These are phyloP conservation scores for Heliconius ethilla DNA, from an alignment of 2,888 invertebrate genomes.

Conservation along the genomic window DNA sequence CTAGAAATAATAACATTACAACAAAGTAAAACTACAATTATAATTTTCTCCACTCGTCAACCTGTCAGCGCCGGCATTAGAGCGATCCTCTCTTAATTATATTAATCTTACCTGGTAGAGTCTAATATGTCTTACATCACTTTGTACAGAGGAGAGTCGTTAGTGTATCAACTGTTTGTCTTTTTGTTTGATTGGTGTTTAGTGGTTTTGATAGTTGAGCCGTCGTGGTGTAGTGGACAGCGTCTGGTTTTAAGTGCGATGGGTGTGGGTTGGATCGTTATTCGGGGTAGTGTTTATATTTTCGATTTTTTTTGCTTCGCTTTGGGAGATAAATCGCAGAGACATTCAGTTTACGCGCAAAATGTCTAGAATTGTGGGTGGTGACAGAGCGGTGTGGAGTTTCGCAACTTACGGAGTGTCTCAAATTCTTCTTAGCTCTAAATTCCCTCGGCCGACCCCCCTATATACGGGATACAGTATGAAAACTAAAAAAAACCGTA, in stretches of 20 bases:
- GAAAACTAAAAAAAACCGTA: neutral
- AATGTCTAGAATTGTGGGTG: neutral
- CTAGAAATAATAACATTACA: neutral
- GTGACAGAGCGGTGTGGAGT: too few species aligned
- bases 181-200: neutral
- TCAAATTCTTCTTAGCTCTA: too few species aligned
- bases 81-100: constrained; percentile 30
- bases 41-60: constrained; percentile 39
- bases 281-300: too few species aligned
- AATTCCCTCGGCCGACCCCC: too few species aligned
- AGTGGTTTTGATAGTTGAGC: neutral
- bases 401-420: too few species aligned
- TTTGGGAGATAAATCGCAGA: too few species aligned
- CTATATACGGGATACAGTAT: too few species aligned
- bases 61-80: constrained; percentile 39
- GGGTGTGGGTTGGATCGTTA: neutral
- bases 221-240: too few species aligned
- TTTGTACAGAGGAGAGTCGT: neutral
- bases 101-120: constrained; percentile 34
- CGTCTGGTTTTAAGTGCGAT: neutral
- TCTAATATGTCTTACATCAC: constrained; percentile 11
- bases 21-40: constrained; percentile 8
- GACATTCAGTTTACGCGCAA: too few species aligned
- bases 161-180: constrained; percentile 14
- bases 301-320: too few species aligned